Base-by-base conservation (phyloP, 2,888 invertebrate genomes). In the Gymnosoma rotundatum region DNA sequence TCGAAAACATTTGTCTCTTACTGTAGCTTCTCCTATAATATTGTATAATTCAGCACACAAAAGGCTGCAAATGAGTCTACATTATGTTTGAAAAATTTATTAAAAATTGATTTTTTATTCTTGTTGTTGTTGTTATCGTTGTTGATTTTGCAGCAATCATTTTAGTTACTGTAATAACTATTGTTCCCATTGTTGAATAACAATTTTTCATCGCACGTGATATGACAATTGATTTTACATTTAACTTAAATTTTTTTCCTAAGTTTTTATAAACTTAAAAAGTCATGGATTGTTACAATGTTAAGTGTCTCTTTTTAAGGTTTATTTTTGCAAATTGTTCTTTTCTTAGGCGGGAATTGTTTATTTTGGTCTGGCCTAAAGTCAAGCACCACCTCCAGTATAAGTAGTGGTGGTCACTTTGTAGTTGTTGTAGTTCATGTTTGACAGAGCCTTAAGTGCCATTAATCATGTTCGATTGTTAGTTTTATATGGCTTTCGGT, bases 191-290 rank as follows among this genome's bases (percentile, higher is more conserved):
- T 84, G 79, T 69, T 64, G 78, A 63, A 78, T 83, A 80, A 78
- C 80, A 83, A 82, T 85, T 83, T 76, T 86, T 81, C 81, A 86
- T 75, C 75, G 83, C 78, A 79, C 85, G 80, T 80, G 84, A 84
- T 84, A 84, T 84, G 84, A 84, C 84, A 84, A 84, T 84, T 84
- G 84, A 84, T 84, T 84, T 84, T 81, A 81, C 74, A 81, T 84
- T 84, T 81, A 84, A 81, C 84, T 84, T 78, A 84, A 84, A 61
- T 66, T 70, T 70, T 61, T 45, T 36, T 61, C 54, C 32, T 32
- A 60, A 36, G 6, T 56, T 50, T 50, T 54, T 38, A 60, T 63
- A 18, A 18, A 63, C n/a, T 72, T 69, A 21, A 74, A 74, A 66
- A 61, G 12, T 42, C 21, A 61, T 50, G 64, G 60, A 54, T 60